Base-by-base conservation (phyloP, 92 coral and sea anemone species). In the Meandrina meandrites region DNA sequence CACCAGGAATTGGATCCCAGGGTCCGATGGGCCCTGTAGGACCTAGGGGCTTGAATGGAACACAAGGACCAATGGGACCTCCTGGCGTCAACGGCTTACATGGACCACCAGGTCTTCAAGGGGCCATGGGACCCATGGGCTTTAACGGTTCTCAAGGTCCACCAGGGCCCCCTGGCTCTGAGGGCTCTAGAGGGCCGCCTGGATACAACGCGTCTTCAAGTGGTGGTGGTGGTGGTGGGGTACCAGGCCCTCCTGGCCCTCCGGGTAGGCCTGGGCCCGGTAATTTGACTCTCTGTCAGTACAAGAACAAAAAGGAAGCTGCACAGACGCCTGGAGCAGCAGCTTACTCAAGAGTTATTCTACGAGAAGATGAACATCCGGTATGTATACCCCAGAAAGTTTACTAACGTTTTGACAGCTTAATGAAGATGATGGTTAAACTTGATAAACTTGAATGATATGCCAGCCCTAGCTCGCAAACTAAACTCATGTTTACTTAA, bases 221-320 rank as follows among this genome's bases (percentile, higher is more conserved):
- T 18, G 84, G 80, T 6, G 92, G 86, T 9, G 78, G 71, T 30
- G 84, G 89, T 30, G 87, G 82, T 1, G 90, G 94, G 9, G 57
- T 57, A 3, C 79, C 18, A 62, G 95, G 95, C 45, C 84, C 70
- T 53, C 92, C 85, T 10, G 96, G 96, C 19, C 82, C 56, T 54
- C 94, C 86, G 24, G 98, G 98, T 18, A 77, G 82, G n/a, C 89
- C 86, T 24, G 98, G 98, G 16, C 79, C 95, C 14, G 95, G 93
- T 28, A 92, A 94, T 86, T 75, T 94, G 78, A 86, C 92, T 17
- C 88, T 58, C 0, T 94, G 95, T 78, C 79, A 90, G 76, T 89
- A 92, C 90, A 83, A 77, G 36, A 64, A 86, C 35, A 74, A 69
- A 34, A 31, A 37, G 24, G 94, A 92, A 37, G 81, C 86, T 28